These are phyloP conservation scores for Anagrus nilaparvatae DNA, from an alignment of 1,140 invertebrate species.

Conservation along the genomic window DNA sequence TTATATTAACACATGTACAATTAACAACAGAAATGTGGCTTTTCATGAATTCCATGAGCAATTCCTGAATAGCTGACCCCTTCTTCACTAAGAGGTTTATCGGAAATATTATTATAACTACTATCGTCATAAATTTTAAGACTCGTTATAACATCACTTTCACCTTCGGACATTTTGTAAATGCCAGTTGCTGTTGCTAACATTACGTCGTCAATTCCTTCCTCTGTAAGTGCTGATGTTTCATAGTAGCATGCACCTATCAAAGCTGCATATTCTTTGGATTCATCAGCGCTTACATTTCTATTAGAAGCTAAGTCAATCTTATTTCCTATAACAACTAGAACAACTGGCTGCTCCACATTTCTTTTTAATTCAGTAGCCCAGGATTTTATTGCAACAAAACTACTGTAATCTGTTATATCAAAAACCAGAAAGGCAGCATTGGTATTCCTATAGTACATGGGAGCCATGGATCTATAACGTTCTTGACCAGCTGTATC, in stretches of 20 bases:
- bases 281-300: conserved; percentile 60
- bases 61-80: conserved; percentile 38
- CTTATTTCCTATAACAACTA: conserved; percentile 80
- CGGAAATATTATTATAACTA: conserved; percentile 32
- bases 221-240: conserved; percentile 66
- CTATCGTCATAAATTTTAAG: conserved; percentile 43
- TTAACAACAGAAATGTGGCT: conserved; percentile 47
- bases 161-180: conserved; percentile 34
- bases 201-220: conserved; percentile 63
- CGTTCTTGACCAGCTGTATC: conserved; percentile 76
- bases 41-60: conserved; percentile 49
- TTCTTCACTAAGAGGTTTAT: conserved; percentile 29
- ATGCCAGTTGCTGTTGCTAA: conserved; percentile 51
- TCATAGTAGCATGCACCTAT: conserved; percentile 80
- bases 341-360: conserved; percentile 61
- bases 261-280: conserved; percentile 61
- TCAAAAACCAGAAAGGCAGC: conserved; percentile 82
- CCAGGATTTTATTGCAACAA: conserved; percentile 67
- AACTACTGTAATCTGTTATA: conserved; percentile 63
- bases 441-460: conserved; percentile 87
- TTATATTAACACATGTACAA: neutral
- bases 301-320: conserved; percentile 56
- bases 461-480: conserved; percentile 79
- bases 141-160: conserved; percentile 21
- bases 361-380: conserved; percentile 68